Conservation (phyloP, 2,113 vertebrate genomes). For the Oreochromis tanganicae region DNA sequence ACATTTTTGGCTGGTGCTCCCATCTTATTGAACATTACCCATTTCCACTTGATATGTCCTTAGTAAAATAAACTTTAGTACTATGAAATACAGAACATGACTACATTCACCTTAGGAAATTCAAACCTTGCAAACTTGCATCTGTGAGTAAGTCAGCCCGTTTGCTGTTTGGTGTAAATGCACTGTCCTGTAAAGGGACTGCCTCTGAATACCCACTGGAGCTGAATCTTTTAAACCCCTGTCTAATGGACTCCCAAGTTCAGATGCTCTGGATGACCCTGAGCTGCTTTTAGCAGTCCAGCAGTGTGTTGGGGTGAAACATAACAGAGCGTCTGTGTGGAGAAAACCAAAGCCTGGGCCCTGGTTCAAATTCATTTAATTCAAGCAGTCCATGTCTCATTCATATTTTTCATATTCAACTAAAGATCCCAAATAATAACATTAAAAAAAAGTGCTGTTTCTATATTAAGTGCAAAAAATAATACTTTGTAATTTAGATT, state of each 20-base stretch:
- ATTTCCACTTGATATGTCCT: background rate
- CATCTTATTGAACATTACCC: background rate
- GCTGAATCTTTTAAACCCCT: background rate
- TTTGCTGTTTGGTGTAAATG: background rate
- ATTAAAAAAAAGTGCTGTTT: background rate
- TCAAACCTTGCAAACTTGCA: background rate
- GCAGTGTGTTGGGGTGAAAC: background rate
- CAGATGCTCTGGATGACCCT: background rate
- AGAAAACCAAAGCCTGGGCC: background rate
- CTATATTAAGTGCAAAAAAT: background rate
- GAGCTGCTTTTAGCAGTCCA: slow-evolving; percentile 3
- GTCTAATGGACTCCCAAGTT: slow-evolving; percentile 17
- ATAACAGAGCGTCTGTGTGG: background rate
- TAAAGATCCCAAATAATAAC: background rate
- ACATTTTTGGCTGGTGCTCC: background rate
- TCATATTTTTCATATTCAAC: background rate
- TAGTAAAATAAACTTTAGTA: slow-evolving; percentile 35
- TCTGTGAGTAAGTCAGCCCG: background rate
- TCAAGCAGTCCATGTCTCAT: background rate
- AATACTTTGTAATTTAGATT: background rate
- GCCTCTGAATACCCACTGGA: background rate
- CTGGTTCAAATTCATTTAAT: background rate
- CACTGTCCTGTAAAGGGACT: background rate
- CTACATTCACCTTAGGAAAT: slow-evolving; percentile 37
- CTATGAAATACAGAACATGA: slow-evolving; percentile 17